These are phyloP conservation scores for Toxotes jaculatrix DNA, from an alignment of 2,113 vertebrate species.

Conservation along the genomic window DNA sequence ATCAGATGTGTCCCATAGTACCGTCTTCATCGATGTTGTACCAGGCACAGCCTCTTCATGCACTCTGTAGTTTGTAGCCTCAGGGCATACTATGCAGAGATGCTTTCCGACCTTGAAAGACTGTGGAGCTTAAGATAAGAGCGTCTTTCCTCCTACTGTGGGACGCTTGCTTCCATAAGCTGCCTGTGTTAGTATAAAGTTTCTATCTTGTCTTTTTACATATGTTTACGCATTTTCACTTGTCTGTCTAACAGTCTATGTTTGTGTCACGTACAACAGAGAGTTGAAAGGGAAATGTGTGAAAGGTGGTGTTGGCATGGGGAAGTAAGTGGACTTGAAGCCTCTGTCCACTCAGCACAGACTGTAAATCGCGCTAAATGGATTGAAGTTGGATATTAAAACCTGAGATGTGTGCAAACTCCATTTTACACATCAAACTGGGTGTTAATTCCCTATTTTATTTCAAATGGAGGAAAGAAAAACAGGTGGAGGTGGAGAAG, in stretches of 20 bases:
- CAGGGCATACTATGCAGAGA: constrained; percentile 1
- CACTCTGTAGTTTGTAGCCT: neutral
- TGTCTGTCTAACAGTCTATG: neutral
- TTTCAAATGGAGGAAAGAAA: constrained; percentile 1
- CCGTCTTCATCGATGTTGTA: neutral
- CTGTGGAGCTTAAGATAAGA: neutral
- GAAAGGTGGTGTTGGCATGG: neutral
- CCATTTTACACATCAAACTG: constrained; percentile 38
- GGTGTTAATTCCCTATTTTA: neutral
- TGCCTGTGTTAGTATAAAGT: neutral
- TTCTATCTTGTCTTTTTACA: neutral
- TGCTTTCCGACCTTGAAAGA: constrained; percentile 24
- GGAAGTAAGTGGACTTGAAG: neutral
- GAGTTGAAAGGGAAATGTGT: neutral
- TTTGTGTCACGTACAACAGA: neutral
- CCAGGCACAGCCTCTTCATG: neutral
- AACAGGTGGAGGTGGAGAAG: constrained; percentile 11
- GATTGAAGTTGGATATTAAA: constrained; percentile 12
- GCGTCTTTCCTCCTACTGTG: neutral
- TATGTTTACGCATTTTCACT: neutral
- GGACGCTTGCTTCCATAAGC: neutral
- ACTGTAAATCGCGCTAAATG: neutral
- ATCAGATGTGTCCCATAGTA: neutral
- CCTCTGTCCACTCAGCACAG: neutral
- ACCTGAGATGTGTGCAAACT: constrained; percentile 29